Evolutionary conservation across 2,113 vertebrate species (phyloP), one percentile per base, ranked within the genome.

Genomic region (Uria lomvia): DNA sequence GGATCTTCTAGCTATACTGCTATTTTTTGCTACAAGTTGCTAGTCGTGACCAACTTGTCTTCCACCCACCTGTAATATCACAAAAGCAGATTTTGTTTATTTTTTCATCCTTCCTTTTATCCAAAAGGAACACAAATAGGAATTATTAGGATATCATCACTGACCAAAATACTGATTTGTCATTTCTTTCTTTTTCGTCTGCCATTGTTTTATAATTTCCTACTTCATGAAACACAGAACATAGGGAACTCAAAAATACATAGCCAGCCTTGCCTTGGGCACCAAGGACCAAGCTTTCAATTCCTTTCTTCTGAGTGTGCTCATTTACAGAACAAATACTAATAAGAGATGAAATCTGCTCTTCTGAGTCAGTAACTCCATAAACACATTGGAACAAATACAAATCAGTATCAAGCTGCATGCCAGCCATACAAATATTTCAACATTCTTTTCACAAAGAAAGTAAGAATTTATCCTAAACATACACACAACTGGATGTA

Each of bases 21-120:
- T 58, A 15, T 11, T 55, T 59, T 86, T 19, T 27, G 5, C 53
- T 32, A 8, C 12, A 27, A 50, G n/a, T 13, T 66, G 10, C 63
- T 62, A 24, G 14, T 26, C 18, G 4, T 15, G 47, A 45, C 43
- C 58, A 79, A 38, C n/a, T 11, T 0, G 0, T 40, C 7, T 88
- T 47, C n/a, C n/a, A 70, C 17, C 7, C 36, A 68, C 50, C 42
- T 29, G 42, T 26, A 75, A 24, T 18, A 58, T 32, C 43, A 43
- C 27, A 80, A 73, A 29, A 79, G 9, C 30, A 26, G 9, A 16
- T 70, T 52, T 53, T 75, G 15, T 26, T 79, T 21, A 22, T 43
- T 30, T 86, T 81, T 52, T n/a, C 27, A 66, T 30, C 62, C 27
- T 43, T 75, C 38, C 30, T 68, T 76, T 58, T 36, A 50, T 45